phyloP scores from a whole-genome alignment of 2,888 invertebrate species.

The Heliconius cydno region DNA sequence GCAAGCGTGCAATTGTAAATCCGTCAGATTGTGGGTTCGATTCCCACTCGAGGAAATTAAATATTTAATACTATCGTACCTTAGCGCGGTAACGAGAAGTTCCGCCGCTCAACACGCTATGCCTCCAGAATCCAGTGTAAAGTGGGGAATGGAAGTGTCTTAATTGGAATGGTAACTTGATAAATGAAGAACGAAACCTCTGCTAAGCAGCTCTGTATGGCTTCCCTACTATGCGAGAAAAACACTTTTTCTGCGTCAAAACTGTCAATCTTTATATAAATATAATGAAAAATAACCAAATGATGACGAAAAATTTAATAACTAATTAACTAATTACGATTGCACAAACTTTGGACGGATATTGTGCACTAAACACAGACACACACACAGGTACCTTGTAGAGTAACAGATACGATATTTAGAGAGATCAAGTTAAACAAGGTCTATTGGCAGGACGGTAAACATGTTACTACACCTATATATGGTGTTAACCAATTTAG shows the following conservation, averaged over 20 bases:
- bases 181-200: background rate
- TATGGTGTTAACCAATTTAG: constrained; percentile 4
- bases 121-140: background rate
- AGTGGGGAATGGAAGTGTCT: background rate
- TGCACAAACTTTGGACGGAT: background rate
- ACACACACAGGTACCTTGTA: background rate
- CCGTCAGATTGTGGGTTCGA: no score
- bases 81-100: background rate
- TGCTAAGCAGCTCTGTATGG: no score
- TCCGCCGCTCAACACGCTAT: background rate
- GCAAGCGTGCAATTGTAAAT: no score
- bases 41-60: no score
- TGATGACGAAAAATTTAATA: background rate
- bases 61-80: background rate
- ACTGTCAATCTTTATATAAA: background rate
- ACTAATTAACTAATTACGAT: background rate
- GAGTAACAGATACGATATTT: no score
- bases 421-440: constrained; percentile 22
- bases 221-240: no score
- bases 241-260: background rate
- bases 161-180: background rate
- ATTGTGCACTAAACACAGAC: background rate
- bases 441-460: constrained; percentile 2
- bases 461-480: constrained; percentile 7
- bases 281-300: background rate